These are phyloP conservation scores for Acrobasis suavella DNA, from an alignment of 2,888 invertebrate genomes.

Conservation along the genomic window DNA sequence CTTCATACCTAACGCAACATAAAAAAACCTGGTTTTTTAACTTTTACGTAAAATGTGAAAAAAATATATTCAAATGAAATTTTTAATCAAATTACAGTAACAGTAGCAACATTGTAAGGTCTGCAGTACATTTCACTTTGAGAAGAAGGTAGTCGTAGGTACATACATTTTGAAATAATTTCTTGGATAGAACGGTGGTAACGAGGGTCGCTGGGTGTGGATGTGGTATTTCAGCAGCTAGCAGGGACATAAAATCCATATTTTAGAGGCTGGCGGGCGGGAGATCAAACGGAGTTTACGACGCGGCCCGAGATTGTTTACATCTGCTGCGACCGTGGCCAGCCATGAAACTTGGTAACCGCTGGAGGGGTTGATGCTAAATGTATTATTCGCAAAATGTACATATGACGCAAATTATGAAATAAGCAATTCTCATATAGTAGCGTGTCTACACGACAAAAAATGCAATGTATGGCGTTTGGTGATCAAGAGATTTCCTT, in stretches of 20 bases:
- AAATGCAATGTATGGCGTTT: no score
- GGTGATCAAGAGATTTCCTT: no score
- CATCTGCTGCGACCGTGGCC: constrained; percentile 76
- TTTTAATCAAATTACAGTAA: neutral
- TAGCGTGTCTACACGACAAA: no score
- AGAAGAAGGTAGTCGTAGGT: neutral
- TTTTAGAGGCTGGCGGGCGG: constrained; percentile 69
- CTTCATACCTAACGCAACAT: no score
- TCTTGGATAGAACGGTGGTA: constrained; percentile 41
- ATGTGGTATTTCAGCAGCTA: constrained; percentile 76
- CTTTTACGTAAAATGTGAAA: no score
- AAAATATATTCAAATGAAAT: no score
- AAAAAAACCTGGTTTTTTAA: no score
- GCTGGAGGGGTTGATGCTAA: constrained; percentile 41
- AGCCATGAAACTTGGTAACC: constrained; percentile 75
- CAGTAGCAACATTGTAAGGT: neutral
- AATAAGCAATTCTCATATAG: no score
- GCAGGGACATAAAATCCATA: constrained; percentile 78
- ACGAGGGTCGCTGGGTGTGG: constrained; percentile 68
- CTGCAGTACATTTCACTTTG: neutral
- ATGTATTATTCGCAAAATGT: neutral
- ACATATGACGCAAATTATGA: neutral
- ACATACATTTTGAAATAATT: neutral
- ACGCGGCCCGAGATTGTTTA: constrained; percentile 78
- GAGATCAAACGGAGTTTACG: constrained; percentile 81